Base-by-base conservation (phyloP, 2,797 vertebrate genomes). In the Chanos chanos region DNA sequence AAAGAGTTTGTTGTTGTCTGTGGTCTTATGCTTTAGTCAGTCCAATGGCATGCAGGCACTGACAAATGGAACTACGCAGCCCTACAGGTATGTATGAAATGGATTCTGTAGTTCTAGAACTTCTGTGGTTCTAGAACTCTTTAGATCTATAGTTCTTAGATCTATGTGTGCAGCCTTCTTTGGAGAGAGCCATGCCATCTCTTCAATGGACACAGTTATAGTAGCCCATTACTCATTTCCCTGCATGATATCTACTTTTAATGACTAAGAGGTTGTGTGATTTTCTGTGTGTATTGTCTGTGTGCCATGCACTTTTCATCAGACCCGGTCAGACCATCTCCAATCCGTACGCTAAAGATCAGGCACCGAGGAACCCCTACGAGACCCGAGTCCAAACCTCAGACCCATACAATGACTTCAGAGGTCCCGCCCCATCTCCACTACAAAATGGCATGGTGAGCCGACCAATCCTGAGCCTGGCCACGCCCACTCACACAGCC, bases 331-430 rank as follows among this genome's bases (percentile, higher is more conserved):
- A 66, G 41, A 48, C 53, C 27, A 1, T 64, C n/a, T 58, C 45
- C 25, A 79, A 72, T 52, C 66, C 61, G 4, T 64, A 77, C 4
- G 27, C 48, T 25, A 60, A 34, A 15, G 28, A 64, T 36, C 34
- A 58, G n/a, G 0, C 36, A 15, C 43, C 12, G 3, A 48, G 27
- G 21, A 68, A 73, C 33, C 64, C 36, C 1, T 72, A 75, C 19
- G 58, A 72, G 2, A 33, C 70, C 4, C 15, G 2, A 27, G 6
- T 7, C 5, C 1, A 30, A 4, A 27, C 62, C 45, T 6, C 22
- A 30, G 54, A 50, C 13, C 40, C 10, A 7, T 48, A 53, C 12
- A 49, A 47, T 13, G 25, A 39, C 30, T 33, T 34, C 27, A 61
- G 18, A 25, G 24, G 49, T 15, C 7, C 7, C 5, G 2, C 19